A percentile compares a stretch with the other conserved stretches of the same genome.
Evolutionary conservation across 1,140 invertebrate genomes (phyloP).

Genomic region (Apis mellifera): Amel_HAv3.1 CM009940.2:6243501-6244000

Average conservation of each 20-base stretch:
- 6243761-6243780: conserved; percentile 54
- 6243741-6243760: conserved; percentile 60
- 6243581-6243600: too few relatives aligned
- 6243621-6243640: too few relatives aligned
- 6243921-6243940: conserved; percentile 42
- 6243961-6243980: not conserved
- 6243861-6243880: conserved; percentile 59
- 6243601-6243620: too few relatives aligned
- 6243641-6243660: too few relatives aligned
- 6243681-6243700: too few relatives aligned
- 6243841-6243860: conserved; percentile 58
- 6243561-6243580: too few relatives aligned
- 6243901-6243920: conserved; percentile 35
- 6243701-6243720: too few relatives aligned
- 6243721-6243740: not conserved
- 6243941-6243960: conserved; percentile 8
- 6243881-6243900: conserved; percentile 56
- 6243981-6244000: not conserved
- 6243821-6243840: conserved; percentile 63
- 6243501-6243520: too few relatives aligned
- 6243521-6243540: too few relatives aligned
- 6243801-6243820: conserved; percentile 47
- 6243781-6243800: conserved; percentile 55
- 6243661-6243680: too few relatives aligned
- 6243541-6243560: too few relatives aligned